Evolutionary conservation across 1,140 invertebrate species (phyloP), one percentile per base, ranked within the genome.

Genomic region (Philotrypesis tridentata): DNA sequence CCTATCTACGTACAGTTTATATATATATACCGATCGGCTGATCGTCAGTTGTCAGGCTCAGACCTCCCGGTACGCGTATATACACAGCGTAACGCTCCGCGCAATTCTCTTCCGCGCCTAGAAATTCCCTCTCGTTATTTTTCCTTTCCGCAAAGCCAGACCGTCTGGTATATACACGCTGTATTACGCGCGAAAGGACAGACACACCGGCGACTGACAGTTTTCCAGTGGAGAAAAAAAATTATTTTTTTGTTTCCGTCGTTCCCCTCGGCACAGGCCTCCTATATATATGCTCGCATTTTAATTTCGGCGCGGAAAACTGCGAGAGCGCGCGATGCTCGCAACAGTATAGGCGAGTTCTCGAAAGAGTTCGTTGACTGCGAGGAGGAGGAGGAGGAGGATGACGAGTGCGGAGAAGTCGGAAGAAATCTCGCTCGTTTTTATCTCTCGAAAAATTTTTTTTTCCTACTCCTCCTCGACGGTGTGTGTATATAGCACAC

Each of bases 151-250:
- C 12, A 17, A 43, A 43, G 40, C 40, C 17, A n/a, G n/a, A n/a
- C n/a, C 40, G 40, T 4, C 40, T 8, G 1, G 5, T 43, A 43
- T 43, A 11, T 40, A 1, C 40, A 14, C 40, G 9, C 9, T 43
- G 17, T 27, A 25, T 23, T n/a, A n/a, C n/a, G n/a, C n/a, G 17
- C 6, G 25, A 63, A 63, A 27, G 11, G 61, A n/a, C n/a, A n/a
- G n/a, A n/a, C n/a, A n/a, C n/a, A n/a, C n/a, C n/a, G 25, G 27
- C 29, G 63, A 29, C 48, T 74, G 43, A 74, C 72, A 61, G 8
- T 61, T 74, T 74, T 60, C 72, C 29, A n/a, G 43, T 21, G 27
- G 25, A 60, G 72, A 23, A n/a, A n/a, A n/a, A n/a, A n/a, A n/a
- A n/a, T 74, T 25, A 60, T 55, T 60, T 60, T 60, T 48, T 8